Percentiles rank a stretch among this genome's conserved stretches.
These are phyloP conservation scores for Limnephilus lunatus DNA, from an alignment of 2,888 invertebrate species.

Conservation along the genomic window DNA sequence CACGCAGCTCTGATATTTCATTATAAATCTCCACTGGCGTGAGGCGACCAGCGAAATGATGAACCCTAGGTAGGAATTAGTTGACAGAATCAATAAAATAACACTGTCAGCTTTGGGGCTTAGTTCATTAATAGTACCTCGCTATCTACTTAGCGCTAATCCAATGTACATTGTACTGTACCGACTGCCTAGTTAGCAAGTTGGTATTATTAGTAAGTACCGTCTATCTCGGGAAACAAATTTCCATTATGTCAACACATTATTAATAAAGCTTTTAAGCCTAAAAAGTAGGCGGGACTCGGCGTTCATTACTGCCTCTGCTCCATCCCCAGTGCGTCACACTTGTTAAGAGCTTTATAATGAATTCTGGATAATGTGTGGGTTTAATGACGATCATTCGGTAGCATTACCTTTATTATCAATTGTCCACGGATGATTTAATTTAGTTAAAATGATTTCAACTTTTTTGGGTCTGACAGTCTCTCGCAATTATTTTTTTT, in stretches of 20 bases:
- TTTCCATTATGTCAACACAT: slow-evolving; percentile 50
- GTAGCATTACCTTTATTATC: not conserved
- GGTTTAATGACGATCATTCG: not conserved
- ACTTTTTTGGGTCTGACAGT: not conserved
- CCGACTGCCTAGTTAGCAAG: not conserved
- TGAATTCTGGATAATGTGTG: not conserved
- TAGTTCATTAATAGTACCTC: not conserved
- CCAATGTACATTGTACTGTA: not conserved
- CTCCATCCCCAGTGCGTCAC: not conserved
- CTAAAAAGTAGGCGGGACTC: slow-evolving; percentile 42
- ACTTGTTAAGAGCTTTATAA: not conserved
- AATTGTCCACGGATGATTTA: not conserved
- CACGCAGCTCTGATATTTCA: not conserved
- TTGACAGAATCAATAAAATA: slow-evolving; percentile 3
- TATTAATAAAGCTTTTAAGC: slow-evolving; percentile 44
- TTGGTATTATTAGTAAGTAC: not conserved
- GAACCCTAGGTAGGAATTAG: not conserved
- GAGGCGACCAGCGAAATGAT: not conserved
- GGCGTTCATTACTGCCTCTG: slow-evolving; percentile 12
- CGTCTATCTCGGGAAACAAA: slow-evolving; percentile 18
- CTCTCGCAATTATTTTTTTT: too few relatives aligned
- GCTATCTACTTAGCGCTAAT: not conserved
- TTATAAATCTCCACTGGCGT: not conserved
- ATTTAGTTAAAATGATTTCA: not conserved
- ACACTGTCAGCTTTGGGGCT: not conserved